Base-by-base conservation (phyloP, 2,113 vertebrate genomes). In the Scomber scombrus region DNA sequence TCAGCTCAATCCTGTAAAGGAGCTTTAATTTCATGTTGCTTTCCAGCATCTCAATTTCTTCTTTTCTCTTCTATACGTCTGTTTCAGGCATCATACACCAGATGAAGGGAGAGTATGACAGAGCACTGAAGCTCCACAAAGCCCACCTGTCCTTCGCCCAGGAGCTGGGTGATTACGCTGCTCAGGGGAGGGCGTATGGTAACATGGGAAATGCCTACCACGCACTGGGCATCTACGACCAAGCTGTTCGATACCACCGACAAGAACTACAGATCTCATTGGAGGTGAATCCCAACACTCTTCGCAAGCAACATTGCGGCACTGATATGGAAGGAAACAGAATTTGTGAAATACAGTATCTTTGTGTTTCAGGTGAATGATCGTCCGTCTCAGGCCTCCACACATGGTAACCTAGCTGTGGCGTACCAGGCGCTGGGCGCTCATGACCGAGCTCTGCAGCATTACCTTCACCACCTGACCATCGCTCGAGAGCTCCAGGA, bases 151-250 rank as follows among this genome's bases (percentile, higher is more conserved):
- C 95, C 81, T 95, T 98, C 0, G 97, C 95, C 1, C 97, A 99
- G 94, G 97, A 99, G 89, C 94, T 99, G 43, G 97, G 95, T 0
- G 98, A 99, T 51, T 97, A 99, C 0, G 98, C 97, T 0, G 98
- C 97, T 18, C 97, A 97, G 71, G 98, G 98, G 49, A 91, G 98
- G 1, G 97, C 98, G 34, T 99, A 97, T 0, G 98, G 98, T 21
- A 99, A 99, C 91, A 99, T 99, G 97, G 98, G 97, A 75, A 99
- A 98, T 0, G 98, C 98, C 13, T 97, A 97, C 62, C 97, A 97
- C 0, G 97, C 98, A 0, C 95, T 99, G 0, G 96, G 97, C 73
- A 65, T 96, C 89, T 95, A 95, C 0, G 97, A 99, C 88, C 97
- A 98, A 87, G 97, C 98, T 0, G 97, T 98, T 49, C 97, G 96